Conservation (phyloP, 2,888 invertebrate species). For the Marasmarcha lunaedactyla region DNA sequence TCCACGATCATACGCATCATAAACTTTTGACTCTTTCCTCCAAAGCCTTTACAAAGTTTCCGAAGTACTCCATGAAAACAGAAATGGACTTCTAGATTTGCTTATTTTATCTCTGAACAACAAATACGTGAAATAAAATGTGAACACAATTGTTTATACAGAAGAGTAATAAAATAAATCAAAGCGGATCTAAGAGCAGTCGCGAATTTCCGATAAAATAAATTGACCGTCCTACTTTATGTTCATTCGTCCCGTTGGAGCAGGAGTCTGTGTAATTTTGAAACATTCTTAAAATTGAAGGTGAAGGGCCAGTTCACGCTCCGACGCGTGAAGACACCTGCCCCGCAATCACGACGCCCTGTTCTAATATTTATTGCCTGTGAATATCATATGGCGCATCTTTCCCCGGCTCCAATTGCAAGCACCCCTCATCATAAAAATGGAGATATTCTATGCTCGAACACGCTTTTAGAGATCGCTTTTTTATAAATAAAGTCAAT, state of each 20-base stretch:
- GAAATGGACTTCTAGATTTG: no score
- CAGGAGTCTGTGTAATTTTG: constrained; percentile 8
- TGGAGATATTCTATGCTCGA: background rate
- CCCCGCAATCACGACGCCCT: constrained; percentile 60
- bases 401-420: constrained; percentile 44
- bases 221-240: background rate
- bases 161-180: background rate
- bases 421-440: constrained; percentile 14
- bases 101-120: no score
- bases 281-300: constrained; percentile 31
- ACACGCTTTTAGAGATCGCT: no score
- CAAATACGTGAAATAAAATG: background rate
- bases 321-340: constrained; percentile 41
- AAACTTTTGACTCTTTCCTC: background rate
- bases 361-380: constrained; percentile 65
- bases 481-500: no score
- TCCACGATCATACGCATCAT: background rate
- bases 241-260: constrained; percentile 10
- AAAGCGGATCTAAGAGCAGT: background rate
- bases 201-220: background rate
- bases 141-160: background rate
- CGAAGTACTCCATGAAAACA: no score
- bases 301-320: constrained; percentile 26
- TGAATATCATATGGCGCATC: constrained; percentile 58
- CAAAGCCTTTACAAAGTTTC: no score